These are phyloP conservation scores for Phrynocephalus versicolor DNA, from an alignment of 2,113 vertebrate genomes.

Conservation along the genomic window DNA sequence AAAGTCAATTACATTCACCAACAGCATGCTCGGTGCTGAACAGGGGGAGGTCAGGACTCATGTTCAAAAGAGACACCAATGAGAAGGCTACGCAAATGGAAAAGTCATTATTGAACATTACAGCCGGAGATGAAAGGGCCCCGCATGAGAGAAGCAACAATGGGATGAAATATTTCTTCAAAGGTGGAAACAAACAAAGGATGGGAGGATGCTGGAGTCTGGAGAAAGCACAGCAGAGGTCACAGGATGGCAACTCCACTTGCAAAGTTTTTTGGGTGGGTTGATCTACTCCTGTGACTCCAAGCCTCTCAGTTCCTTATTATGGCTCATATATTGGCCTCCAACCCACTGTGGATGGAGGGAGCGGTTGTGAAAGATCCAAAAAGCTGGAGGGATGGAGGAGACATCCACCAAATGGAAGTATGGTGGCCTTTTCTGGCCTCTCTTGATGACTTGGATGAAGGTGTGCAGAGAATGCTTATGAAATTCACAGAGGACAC, in stretches of 20 bases:
- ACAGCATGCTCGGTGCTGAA: slow-evolving; percentile 58
- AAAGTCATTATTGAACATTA: slow-evolving; percentile 71
- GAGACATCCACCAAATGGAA: too few relatives aligned
- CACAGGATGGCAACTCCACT: background rate
- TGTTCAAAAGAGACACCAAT: slow-evolving; percentile 57
- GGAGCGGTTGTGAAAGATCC: too few relatives aligned
- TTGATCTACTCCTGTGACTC: background rate
- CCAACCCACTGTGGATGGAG: background rate
- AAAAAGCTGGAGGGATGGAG: too few relatives aligned
- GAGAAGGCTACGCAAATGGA: slow-evolving; percentile 68
- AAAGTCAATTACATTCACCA: slow-evolving; percentile 63
- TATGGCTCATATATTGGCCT: background rate
- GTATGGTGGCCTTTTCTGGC: too few relatives aligned
- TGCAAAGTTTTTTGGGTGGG: background rate
- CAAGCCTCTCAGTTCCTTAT: background rate
- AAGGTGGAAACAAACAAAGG: slow-evolving; percentile 60
- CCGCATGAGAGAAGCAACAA: slow-evolving; percentile 46
- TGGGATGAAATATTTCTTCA: slow-evolving; percentile 61
- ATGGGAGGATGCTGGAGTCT: slow-evolving; percentile 55
- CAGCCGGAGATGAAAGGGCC: slow-evolving; percentile 67
- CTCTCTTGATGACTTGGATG: too few relatives aligned
- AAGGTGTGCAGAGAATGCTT: too few relatives aligned
- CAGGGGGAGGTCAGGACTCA: slow-evolving; percentile 55
- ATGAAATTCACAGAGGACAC: too few relatives aligned
- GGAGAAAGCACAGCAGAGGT: slow-evolving; percentile 23